These are phyloP conservation scores for Rhinopomastus cyanomelas DNA, from an alignment of 2,113 vertebrate genomes.

Conservation along the genomic window DNA sequence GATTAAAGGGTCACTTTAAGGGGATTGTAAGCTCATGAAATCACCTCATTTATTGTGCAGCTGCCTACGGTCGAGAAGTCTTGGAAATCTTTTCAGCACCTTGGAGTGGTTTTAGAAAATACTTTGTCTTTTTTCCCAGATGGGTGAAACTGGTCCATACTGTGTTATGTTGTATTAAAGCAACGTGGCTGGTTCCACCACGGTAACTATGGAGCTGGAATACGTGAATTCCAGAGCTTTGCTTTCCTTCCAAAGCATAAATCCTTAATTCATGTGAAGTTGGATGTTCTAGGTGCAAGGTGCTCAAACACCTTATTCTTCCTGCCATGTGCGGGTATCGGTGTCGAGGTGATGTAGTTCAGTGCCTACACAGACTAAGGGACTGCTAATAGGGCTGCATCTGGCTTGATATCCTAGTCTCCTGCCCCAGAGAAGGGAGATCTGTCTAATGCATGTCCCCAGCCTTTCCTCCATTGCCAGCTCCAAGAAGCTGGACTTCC, in stretches of 20 bases:
- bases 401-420: neutral
- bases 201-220: neutral
- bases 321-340: neutral
- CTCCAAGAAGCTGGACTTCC: neutral
- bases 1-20: neutral
- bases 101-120: neutral
- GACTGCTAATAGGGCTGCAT: neutral
- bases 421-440: neutral
- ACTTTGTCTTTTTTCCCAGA: neutral
- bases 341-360: neutral
- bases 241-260: neutral
- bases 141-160: neutral
- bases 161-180: neutral
- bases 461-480: neutral
- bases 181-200: neutral
- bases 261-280: neutral
- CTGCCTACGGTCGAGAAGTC: neutral
- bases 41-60: neutral
- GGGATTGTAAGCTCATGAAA: neutral
- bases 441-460: neutral
- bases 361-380: neutral
- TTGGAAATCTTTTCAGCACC: neutral
- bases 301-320: neutral
- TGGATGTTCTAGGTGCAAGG: neutral
- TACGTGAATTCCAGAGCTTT: neutral